These are phyloP conservation scores for Sphinx pinastri DNA, from an alignment of 2,888 invertebrate genomes.

Conservation along the genomic window DNA sequence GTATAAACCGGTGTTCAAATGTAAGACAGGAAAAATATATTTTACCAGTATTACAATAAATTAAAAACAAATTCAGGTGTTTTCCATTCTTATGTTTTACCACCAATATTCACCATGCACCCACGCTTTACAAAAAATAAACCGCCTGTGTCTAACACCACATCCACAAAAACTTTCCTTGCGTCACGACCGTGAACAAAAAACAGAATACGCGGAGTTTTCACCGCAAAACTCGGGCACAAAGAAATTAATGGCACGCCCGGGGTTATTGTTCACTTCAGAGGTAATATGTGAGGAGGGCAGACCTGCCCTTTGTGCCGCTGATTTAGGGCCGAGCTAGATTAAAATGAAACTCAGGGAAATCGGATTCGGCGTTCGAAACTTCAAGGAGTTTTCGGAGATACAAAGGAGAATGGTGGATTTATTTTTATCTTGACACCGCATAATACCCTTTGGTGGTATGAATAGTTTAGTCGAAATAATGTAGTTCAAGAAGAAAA, in stretches of 20 bases:
- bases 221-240: constrained; percentile 39
- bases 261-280: constrained; percentile 27
- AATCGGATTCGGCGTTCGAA: background rate
- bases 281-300: constrained; percentile 24
- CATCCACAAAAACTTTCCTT: constrained; percentile 38
- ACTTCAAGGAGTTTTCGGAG: background rate
- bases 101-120: too few relatives aligned
- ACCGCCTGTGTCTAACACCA: background rate
- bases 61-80: too few relatives aligned
- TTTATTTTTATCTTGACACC: too few relatives aligned
- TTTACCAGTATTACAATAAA: too few relatives aligned
- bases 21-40: too few relatives aligned
- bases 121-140: background rate
- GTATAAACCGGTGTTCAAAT: too few relatives aligned
- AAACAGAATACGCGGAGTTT: constrained; percentile 42
- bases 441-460: too few relatives aligned
- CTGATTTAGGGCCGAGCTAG: constrained; percentile 16
- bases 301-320: constrained; percentile 6
- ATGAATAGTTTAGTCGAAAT: too few relatives aligned
- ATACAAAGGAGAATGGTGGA: background rate
- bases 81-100: too few relatives aligned
- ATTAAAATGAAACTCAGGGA: constrained; percentile 9
- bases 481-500: too few relatives aligned
- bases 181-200: constrained; percentile 38
- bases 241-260: constrained; percentile 31